Conservation (phyloP, 2,113 vertebrate species). For the Gavialis gangeticus region DNA sequence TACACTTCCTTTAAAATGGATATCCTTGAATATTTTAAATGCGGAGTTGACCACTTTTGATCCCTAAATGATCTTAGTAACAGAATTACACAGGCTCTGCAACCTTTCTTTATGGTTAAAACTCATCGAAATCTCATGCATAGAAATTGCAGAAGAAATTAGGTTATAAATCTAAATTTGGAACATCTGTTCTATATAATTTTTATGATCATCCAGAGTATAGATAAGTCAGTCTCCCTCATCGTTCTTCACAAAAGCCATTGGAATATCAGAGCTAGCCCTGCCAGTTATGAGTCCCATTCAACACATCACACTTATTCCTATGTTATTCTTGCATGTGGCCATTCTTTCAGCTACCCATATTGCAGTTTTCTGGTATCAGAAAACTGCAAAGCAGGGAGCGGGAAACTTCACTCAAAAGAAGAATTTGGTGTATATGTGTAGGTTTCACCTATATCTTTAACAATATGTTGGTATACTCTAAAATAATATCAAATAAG, state of each 20-base stretch:
- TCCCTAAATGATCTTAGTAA: not conserved
- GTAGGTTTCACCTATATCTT: not conserved
- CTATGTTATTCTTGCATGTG: not conserved
- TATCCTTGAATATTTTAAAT: not conserved
- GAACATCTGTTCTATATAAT: not conserved
- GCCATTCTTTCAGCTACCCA: not conserved
- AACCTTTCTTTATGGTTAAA: not conserved
- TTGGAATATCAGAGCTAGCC: not conserved
- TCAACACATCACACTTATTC: rapidly evolving
- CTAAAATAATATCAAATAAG: not conserved
- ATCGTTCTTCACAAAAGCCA: not conserved
- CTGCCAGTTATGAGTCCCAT: not conserved
- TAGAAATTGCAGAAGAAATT: not conserved
- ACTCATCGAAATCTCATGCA: not conserved
- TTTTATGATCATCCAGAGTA: not conserved
- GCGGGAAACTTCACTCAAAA: not conserved
- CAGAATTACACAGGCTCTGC: not conserved
- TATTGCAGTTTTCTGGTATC: not conserved
- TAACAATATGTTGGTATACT: not conserved
- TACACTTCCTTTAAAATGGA: not conserved
- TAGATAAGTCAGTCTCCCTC: not conserved
- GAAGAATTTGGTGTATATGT: not conserved
- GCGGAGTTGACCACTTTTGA: not conserved
- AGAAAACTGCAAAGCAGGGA: rapidly evolving
- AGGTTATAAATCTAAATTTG: not conserved